These are phyloP conservation scores for Zingel zingel DNA, from an alignment of 2,113 vertebrate species.

Conservation along the genomic window DNA sequence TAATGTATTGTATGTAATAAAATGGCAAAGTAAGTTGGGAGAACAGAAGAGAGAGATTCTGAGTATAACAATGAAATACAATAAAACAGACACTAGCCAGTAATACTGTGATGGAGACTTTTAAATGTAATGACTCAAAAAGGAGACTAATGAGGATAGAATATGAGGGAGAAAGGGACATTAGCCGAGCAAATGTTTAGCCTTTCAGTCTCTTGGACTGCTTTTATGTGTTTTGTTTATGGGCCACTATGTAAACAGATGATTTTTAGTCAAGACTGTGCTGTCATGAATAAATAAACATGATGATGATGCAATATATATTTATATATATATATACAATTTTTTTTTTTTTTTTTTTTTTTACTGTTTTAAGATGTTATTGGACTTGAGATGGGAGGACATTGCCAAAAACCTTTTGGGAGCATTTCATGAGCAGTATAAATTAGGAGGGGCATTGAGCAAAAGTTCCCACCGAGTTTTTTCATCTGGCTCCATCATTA, in stretches of 20 bases:
- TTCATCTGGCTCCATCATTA: slow-evolving; percentile 23
- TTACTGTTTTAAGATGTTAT: not conserved
- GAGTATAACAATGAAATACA: not conserved
- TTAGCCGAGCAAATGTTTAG: slow-evolving; percentile 1
- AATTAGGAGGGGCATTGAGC: slow-evolving; percentile 49
- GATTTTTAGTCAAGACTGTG: slow-evolving; percentile 29
- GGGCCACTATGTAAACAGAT: slow-evolving; percentile 28
- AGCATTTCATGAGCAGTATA: slow-evolving; percentile 51
- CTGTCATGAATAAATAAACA: slow-evolving; percentile 48
- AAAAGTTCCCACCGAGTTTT: slow-evolving; percentile 56
- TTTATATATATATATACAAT: not conserved
- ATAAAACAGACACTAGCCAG: not conserved
- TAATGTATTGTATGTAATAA: slow-evolving; percentile 11
- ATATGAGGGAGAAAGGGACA: not conserved
- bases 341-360: slow-evolving; percentile 25
- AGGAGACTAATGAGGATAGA: slow-evolving; percentile 12
- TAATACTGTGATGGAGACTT: slow-evolving; percentile 18
- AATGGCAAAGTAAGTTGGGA: not conserved
- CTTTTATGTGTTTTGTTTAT: slow-evolving; percentile 17
- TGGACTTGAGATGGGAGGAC: slow-evolving; percentile 37
- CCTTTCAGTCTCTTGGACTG: slow-evolving; percentile 14
- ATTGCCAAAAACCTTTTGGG: slow-evolving; percentile 22
- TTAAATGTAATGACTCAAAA: not conserved
- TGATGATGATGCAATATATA: slow-evolving; percentile 31
- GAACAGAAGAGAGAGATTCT: not conserved